These are phyloP conservation scores for Speoplatyrhinus poulsoni DNA, from an alignment of 2,113 vertebrate genomes.

Conservation along the genomic window DNA sequence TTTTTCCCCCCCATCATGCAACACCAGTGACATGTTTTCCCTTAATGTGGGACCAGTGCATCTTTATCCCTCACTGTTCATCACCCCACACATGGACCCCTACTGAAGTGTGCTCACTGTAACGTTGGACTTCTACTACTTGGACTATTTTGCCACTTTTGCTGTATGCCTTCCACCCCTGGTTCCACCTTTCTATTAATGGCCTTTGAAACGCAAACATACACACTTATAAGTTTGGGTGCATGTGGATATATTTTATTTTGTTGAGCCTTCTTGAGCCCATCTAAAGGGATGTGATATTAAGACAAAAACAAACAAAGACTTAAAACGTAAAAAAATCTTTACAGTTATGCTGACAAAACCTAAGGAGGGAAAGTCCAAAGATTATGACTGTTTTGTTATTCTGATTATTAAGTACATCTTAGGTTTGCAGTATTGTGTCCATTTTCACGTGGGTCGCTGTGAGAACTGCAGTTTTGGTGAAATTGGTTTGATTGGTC, in stretches of 20 bases:
- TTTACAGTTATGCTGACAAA: conserved; percentile 83
- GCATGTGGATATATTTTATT: conserved; percentile 37
- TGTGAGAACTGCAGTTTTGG: conserved; percentile 14
- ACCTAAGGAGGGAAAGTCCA: conserved; percentile 82
- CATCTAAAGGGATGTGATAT: conserved; percentile 20
- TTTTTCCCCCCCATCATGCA: background rate
- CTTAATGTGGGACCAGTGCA: conserved; percentile 42
- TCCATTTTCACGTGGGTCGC: conserved; percentile 12
- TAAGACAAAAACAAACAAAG: conserved; percentile 19
- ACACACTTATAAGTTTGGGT: conserved; percentile 21
- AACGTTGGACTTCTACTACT: conserved; percentile 38
- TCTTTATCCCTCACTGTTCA: conserved; percentile 13
- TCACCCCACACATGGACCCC: conserved; percentile 19
- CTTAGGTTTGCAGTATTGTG: conserved; percentile 22
- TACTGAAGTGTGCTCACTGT: conserved; percentile 44
- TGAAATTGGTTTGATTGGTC: conserved; percentile 34
- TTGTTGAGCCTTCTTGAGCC: conserved; percentile 25
- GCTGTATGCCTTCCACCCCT: conserved; percentile 44
- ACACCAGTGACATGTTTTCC: conserved; percentile 22
- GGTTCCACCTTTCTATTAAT: conserved; percentile 50
- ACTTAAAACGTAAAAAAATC: background rate
- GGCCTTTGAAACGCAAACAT: conserved; percentile 77
- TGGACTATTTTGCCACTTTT: conserved; percentile 35
- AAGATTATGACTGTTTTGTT: conserved; percentile 75
- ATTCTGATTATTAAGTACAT: conserved; percentile 56